A percentile compares a stretch with the other conserved stretches of the same genome.
These are phyloP conservation scores for Caligus rogercresseyi DNA, from an alignment of 1,140 invertebrate genomes.

Conservation along the genomic window DNA sequence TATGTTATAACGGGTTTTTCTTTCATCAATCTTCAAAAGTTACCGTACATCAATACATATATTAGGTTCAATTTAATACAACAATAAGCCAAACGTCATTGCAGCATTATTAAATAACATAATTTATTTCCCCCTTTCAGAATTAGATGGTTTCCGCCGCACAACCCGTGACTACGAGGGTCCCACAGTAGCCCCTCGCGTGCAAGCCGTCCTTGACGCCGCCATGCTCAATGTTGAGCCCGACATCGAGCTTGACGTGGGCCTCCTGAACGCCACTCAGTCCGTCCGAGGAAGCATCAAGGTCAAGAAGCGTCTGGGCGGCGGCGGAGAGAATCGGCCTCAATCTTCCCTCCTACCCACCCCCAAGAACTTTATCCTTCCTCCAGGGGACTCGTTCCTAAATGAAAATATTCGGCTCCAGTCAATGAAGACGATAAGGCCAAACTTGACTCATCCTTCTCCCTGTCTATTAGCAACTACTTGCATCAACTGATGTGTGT, in stretches of 20 bases:
- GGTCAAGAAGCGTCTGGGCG: conserved; percentile 28
- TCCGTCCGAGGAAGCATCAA: conserved; percentile 25
- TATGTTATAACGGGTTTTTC: no score
- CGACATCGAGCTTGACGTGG: conserved; percentile 48
- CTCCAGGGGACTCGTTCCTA: conserved; percentile 40
- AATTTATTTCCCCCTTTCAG: no score
- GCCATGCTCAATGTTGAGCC: conserved; percentile 46
- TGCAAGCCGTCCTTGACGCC: conserved; percentile 52
- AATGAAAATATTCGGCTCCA: conserved; percentile 28
- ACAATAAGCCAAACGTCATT: no score
- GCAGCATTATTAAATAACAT: no score
- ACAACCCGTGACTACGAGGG: conserved; percentile 60
- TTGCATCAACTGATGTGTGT: not conserved
- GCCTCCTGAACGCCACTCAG: conserved; percentile 13
- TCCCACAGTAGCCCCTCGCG: conserved; percentile 46
- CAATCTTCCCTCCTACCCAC: conserved; percentile 15
- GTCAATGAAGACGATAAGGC: not conserved
- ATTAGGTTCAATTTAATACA: no score
- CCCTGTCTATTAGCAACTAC: not conserved
- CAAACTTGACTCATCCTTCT: no score
- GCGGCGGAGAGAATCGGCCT: conserved; percentile 27
- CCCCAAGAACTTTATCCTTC: conserved; percentile 34
- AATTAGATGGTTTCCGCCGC: conserved; percentile 26
- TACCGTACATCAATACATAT: no score
- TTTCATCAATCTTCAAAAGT: no score